Base-by-base conservation (phyloP, 2,888 invertebrate species). In the Arctia plantaginis region DNA sequence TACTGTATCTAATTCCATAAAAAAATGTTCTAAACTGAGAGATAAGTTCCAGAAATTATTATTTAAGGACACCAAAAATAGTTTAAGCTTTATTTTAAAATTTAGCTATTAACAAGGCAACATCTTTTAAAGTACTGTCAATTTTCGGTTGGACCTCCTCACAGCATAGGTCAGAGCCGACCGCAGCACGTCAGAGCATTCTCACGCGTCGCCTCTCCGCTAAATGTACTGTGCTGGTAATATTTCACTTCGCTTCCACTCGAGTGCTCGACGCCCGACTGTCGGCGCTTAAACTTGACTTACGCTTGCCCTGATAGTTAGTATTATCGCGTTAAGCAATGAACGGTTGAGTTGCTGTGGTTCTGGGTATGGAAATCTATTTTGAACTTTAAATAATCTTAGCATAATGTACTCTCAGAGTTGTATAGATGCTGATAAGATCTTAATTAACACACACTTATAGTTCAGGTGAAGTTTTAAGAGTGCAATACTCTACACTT, bases 201-300 rank as follows among this genome's bases (percentile, higher is more conserved):
- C 85, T 81, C 80, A 82, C 83, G 82, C 83, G 76, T 85, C 84
- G 82, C 82, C 86, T 88, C 86, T 87, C 87, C 77, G 85, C 86
- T 86, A 75, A 84, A 84, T 85, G 85, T 83, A 82, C 83, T 86
- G 86, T 86, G 85, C 72, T 68, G 74, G 84, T 82, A 80, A 86
- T 90, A 89, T 86, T 86, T 90, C 88, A 85, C 81, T 82, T 85
- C 79, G 72, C 78, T 88, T 86, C 85, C 87, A 83, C 82, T 80
- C 73, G 77, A 83, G 80, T 80, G 82, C 68, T 65, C 81, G 83
- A 80, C 86, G 88, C 85, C 87, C 80, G 78, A 79, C 75, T 85
- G 88, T 88, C 87, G 87, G 78, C 80, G 76, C 76, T 82, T 74
- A 76, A 73, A 82, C 80, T 85, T 82, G 78, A 83, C 83, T 85